phyloP scores from a whole-genome alignment of 2,113 vertebrate species.

The Callaeas wilsoni region DNA sequence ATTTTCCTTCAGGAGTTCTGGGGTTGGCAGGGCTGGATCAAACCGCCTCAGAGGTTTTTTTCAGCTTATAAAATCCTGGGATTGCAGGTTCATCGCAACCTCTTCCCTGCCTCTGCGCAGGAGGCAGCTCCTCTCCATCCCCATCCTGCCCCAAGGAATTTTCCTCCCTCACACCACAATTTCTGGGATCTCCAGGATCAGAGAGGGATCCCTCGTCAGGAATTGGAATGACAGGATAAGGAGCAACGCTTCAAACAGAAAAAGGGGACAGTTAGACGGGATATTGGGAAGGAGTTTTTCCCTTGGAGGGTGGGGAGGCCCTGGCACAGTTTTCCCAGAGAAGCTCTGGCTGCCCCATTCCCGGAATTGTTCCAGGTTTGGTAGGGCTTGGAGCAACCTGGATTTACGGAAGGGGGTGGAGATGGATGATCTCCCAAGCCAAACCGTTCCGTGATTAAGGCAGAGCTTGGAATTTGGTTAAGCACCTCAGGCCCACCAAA shows the following conservation, averaged over 20 bases:
- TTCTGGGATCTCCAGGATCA: background rate
- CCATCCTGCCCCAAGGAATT: background rate
- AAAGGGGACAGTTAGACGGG: too few relatives aligned
- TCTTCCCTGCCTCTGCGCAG: background rate
- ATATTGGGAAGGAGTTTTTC: background rate
- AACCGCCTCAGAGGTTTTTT: too few relatives aligned
- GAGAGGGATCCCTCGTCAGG: background rate
- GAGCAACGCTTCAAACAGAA: background rate
- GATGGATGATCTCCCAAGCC: background rate
- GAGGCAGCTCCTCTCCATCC: background rate
- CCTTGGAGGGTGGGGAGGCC: background rate
- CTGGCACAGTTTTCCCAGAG: accelerated
- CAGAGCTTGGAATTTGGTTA: background rate
- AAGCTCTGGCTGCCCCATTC: background rate
- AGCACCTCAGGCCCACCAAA: too few relatives aligned
- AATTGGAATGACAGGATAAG: background rate
- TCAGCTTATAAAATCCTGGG: background rate
- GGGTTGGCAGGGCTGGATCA: background rate
- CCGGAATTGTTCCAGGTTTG: background rate
- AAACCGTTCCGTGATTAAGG: background rate
- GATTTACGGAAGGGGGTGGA: background rate
- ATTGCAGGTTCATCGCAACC: background rate
- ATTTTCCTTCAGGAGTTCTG: background rate
- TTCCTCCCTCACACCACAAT: accelerated
- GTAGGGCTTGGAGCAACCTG: background rate